Evolutionary conservation across 1,140 invertebrate genomes (phyloP), one percentile per base, ranked within the genome.

Genomic region (Diorhabda elongata): DNA sequence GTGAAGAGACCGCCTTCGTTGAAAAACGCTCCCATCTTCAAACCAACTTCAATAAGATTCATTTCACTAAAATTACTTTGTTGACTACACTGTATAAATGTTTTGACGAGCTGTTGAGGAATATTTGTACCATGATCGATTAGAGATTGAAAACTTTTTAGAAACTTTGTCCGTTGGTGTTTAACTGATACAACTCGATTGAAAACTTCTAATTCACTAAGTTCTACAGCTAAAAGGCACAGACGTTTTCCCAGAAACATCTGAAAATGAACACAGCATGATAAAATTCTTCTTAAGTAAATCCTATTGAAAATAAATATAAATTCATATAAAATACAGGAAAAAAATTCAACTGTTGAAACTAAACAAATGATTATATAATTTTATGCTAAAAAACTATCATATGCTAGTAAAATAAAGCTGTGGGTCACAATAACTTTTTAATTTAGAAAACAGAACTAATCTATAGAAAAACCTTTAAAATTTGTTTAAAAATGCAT

Each of bases 1-100:
- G 80, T 78, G 81, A 91, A 92, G 90, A 92, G 94, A 2, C 92
- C 92, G n/a, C 90, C 90, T 75, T 96, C 94, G 75, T 89, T 91
- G 1, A 95, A 85, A 83, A 96, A 96, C 65, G 88, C 87, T 71
- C 92, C 91, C 73, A 90, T 71, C 75, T 83, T 80, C 56, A 90
- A 73, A 47, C 88, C 88, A 47, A 87, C 73, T 73, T 87, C 84
- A 66, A 89, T 86, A 11, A 81, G 69, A 58, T 76, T 78, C 56
- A 64, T 57, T 52, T 47, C 68, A 59, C 42, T 44, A 8, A 52
- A 61, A 9, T 74, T 44, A 44, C 42, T 42, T 47, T 61, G 63
- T 44, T 66, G 64, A 65, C 81, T 83, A 6, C 81, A 79, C 52
- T 79, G 62, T 4, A 81, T 72, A 75, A 87, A 89, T 58, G 76